A percentile compares a stretch with the other conserved stretches of the same genome.
phyloP scores from a whole-genome alignment of 2,888 invertebrate species.

The Dorcus hopei region DNA sequence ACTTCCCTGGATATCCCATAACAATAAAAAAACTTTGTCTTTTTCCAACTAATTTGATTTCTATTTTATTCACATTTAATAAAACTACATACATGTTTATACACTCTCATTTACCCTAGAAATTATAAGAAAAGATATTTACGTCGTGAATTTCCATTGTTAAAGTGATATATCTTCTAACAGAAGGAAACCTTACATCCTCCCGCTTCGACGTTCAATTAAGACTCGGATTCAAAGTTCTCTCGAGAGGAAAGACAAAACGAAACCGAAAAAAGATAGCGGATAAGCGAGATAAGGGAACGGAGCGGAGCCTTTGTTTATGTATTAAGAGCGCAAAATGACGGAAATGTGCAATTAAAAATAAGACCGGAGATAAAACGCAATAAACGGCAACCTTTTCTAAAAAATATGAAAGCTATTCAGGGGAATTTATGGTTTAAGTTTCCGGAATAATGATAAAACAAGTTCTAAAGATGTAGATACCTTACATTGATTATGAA shows the following conservation, averaged over 20 bases:
- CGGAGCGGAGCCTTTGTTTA: conserved; percentile 29
- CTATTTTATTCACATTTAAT: no score
- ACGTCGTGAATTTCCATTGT: no score
- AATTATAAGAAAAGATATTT: no score
- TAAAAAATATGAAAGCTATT: conserved; percentile 33
- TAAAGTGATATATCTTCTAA: not conserved
- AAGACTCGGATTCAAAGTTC: not conserved
- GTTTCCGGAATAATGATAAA: conserved; percentile 21
- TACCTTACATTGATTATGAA: no score
- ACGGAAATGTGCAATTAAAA: conserved; percentile 36
- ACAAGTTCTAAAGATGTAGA: no score
- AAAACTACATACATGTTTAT: no score
- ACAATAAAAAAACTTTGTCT: no score
- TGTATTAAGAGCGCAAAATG: conserved; percentile 33
- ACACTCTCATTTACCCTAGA: no score
- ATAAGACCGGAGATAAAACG: conserved; percentile 32
- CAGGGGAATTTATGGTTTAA: conserved; percentile 31
- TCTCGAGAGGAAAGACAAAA: not conserved
- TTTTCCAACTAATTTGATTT: no score
- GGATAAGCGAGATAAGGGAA: conserved; percentile 18
- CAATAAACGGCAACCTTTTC: conserved; percentile 32
- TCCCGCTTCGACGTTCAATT: not conserved
- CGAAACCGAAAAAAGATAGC: not conserved
- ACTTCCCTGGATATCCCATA: no score
- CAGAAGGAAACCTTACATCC: not conserved